Base-by-base conservation (phyloP, 2,888 invertebrate species). In the Stegana nigrithorax region DNA sequence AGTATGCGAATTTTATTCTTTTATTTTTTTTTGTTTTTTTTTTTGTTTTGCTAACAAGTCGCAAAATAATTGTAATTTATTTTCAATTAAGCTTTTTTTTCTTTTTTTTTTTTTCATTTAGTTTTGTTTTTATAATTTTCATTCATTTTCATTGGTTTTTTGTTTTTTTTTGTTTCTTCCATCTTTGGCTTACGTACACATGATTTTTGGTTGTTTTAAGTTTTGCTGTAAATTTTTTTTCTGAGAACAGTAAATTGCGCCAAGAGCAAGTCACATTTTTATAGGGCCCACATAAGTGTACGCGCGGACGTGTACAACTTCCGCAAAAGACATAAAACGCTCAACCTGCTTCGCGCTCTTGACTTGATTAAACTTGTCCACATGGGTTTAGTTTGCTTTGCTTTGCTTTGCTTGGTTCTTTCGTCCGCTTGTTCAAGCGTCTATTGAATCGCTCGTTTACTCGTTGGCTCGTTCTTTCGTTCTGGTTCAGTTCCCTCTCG, bases 61-160 rank as follows among this genome's bases (percentile, higher is more conserved):
- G 36, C 53, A 55, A 55, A 55, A 55, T 55, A 55, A 55, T 55
- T 55, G 53, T 26, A 36, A 65, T 75, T 73, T 70, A 64, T 56
- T 68, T 75, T 73, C 75, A 73, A 73, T 73, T 75, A 73, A 71
- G 72, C 68, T 60, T 55, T 50, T 50, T 62, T 64, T 29, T 42
- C 47, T 32, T 36, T 56, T n/a, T n/a, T n/a, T n/a, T n/a, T n/a
- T n/a, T n/a, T n/a, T n/a, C n/a, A n/a, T n/a, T n/a, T n/a, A 23
- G 45, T 45, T 26, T 47, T 50, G 29, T 63, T 64, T 12, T 47
- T 44, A 19, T 68, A 69, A 67, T 72, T 19, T 44, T 2, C 8
- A 44, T 44, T 14, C 17, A 2, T 14, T n/a, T 14, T 44, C 12
- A 8, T n/a, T 44, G 17, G 23, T 45, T 45, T 21, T 4, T 21